A percentile compares a stretch with the other conserved stretches of the same genome.
These are phyloP conservation scores for Pachypeltis micranthus DNA, from an alignment of 1,140 invertebrate species.

Conservation along the genomic window DNA sequence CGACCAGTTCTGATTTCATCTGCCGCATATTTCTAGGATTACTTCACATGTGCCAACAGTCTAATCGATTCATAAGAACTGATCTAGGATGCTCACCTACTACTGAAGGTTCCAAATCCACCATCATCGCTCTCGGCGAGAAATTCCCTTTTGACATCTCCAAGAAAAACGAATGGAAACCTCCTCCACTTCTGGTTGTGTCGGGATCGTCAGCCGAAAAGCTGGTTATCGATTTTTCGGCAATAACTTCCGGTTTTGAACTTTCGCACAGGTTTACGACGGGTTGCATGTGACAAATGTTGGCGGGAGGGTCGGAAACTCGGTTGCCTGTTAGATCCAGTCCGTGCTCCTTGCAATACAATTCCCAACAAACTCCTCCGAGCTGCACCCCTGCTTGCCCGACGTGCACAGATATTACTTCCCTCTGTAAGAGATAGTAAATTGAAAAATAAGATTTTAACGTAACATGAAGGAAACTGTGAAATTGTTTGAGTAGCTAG, in stretches of 20 bases:
- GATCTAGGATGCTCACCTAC: conserved; percentile 35
- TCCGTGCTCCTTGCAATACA: conserved; percentile 61
- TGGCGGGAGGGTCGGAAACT: background rate
- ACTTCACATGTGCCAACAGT: no score
- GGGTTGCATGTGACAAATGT: background rate
- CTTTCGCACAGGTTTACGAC: background rate
- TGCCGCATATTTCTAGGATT: conserved; percentile 11
- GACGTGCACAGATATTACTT: conserved; percentile 54
- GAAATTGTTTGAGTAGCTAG: no score
- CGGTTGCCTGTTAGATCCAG: conserved; percentile 34
- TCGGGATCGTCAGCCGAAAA: background rate
- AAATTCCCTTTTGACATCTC: conserved; percentile 57
- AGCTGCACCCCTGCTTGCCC: conserved; percentile 66
- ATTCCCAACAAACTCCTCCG: conserved; percentile 54
- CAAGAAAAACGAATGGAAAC: conserved; percentile 51
- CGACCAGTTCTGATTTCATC: conserved; percentile 57
- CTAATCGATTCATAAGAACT: background rate
- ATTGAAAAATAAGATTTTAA: no score
- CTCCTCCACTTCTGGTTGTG: background rate
- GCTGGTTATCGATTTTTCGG: background rate
- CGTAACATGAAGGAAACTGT: no score
- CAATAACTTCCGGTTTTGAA: background rate
- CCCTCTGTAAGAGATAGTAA: conserved; percentile 32
- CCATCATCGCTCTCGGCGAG: conserved; percentile 61
- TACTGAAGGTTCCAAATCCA: conserved; percentile 67